Evolutionary conservation across 2,797 vertebrate species (phyloP), one percentile per base, ranked within the genome.

Genomic region (Gymnothorax javanicus): DNA sequence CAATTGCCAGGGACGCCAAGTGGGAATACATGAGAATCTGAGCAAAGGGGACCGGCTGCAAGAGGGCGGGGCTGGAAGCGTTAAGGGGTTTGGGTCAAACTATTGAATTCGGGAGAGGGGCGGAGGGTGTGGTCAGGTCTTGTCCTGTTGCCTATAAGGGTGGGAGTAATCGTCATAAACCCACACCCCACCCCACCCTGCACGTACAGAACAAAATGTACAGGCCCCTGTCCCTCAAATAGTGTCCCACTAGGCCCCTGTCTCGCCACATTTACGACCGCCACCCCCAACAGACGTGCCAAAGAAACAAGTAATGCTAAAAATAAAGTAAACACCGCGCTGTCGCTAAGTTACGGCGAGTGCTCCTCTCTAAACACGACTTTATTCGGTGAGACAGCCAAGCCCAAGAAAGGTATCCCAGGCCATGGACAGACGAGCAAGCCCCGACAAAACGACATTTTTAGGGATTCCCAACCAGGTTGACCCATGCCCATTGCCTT

Each of bases 281-380:
- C 15, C 33, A 43, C 50, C 83, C 84, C 86, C 86, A 88, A 59
- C 85, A 52, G 54, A 83, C 82, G 56, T 86, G 88, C 88, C 85
- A 87, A 58, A 86, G 88, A 87, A 84, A 85, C 85, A 81, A 87
- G 91, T 91, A 7, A 64, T 84, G 77, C 88, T 89, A 90, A 90
- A 91, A 89, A 90, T 90, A 90, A 86, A 87, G 85, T 86, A 83
- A 91, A 90, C 89, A 89, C 57, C 64, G 73, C 62, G n/a, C 60
- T 57, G 87, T 90, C 88, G 89, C 89, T 88, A 88, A 84, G 90
- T 88, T 88, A 91, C 87, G 83, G 57, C 71, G 82, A 86, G 88
- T 82, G 84, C 88, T 86, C 73, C 62, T 82, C 69, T 88, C 85
- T 62, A 84, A 88, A 88, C 85, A 86, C 92, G 93, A 92, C 57